Evolutionary conservation across 2,888 invertebrate species (phyloP), one percentile per base, ranked within the genome.

Genomic region (Trichogramma dendrolimi): DNA sequence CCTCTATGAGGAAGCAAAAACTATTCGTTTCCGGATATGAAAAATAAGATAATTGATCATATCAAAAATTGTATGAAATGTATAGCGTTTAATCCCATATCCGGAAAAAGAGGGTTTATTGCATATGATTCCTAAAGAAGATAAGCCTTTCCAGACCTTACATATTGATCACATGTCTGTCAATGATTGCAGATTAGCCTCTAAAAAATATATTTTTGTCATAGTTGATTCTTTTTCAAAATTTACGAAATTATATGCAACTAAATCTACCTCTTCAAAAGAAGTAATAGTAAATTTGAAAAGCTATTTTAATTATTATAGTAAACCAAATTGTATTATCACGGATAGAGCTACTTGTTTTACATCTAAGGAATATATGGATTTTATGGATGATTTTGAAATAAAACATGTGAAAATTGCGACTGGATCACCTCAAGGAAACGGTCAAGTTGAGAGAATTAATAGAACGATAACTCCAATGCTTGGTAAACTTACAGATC

Each of bases 151-250:
- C 43, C 55, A 65, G 1, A 67, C 68, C 3, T 51, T 68, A 11
- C 72, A 75, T 55, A 62, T 72, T 7, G 73, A 74, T 62, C 74
- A 75, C 64, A 58, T n/a, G n/a, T n/a, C n/a, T n/a, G n/a, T n/a
- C n/a, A n/a, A n/a, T n/a, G n/a, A n/a, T n/a, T n/a, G n/a, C n/a
- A n/a, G n/a, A n/a, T n/a, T n/a, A n/a, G n/a, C n/a, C n/a, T n/a
- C n/a, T n/a, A n/a, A n/a, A 38, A 59, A 63, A 51, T 55, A 65
- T 46, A 56, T 67, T 54, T 58, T 70, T 1, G 6, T 52, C 11
- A 40, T 58, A 1, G 27, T 68, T 14, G 67, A 67, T 10, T 63
- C 38, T 0, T 69, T 70, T 51, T 63, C 66, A 1, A 60, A 63
- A 52, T 63, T 54, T 55, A 5, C 55, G 8, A 39, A 40, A 44